A percentile compares a stretch with the other conserved stretches of the same genome.
Conservation (phyloP, 64 coral and sea anemone species). For the Montipora foliosa region DNA sequence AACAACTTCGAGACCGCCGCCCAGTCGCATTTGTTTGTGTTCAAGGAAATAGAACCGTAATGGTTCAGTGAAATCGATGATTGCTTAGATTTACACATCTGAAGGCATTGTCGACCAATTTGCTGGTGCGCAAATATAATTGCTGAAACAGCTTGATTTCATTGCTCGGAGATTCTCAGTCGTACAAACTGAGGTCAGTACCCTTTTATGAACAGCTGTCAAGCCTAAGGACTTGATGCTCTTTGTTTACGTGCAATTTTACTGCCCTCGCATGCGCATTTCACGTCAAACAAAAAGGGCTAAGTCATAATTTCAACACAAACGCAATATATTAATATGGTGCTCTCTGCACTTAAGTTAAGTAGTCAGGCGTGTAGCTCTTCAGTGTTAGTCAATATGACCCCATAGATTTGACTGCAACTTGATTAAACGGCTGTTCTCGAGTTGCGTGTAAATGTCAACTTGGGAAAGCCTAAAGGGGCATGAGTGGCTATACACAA, state of each 20-base stretch:
- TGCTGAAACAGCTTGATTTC: background rate
- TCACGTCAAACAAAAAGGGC: background rate
- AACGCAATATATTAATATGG: too few species aligned
- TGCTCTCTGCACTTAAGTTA: too few species aligned
- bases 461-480: too few species aligned
- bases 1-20: background rate
- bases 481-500: too few species aligned
- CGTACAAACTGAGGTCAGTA: background rate
- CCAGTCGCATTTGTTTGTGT: background rate
- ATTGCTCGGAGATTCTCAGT: background rate
- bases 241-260: conserved; percentile 15
- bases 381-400: too few species aligned
- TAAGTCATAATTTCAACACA: too few species aligned
- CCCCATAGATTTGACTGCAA: too few species aligned
- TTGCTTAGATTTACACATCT: conserved; percentile 5
- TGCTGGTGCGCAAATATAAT: background rate
- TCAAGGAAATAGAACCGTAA: conserved; percentile 2
- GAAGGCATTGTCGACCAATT: background rate
- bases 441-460: background rate
- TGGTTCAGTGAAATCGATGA: background rate
- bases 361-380: too few species aligned
- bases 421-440: too few species aligned
- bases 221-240: conserved; percentile 1
- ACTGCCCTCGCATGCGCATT: background rate
- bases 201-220: too few species aligned